Base-by-base conservation (phyloP, 2,797 vertebrate species). In the Tympanoctomys barrerae region DNA sequence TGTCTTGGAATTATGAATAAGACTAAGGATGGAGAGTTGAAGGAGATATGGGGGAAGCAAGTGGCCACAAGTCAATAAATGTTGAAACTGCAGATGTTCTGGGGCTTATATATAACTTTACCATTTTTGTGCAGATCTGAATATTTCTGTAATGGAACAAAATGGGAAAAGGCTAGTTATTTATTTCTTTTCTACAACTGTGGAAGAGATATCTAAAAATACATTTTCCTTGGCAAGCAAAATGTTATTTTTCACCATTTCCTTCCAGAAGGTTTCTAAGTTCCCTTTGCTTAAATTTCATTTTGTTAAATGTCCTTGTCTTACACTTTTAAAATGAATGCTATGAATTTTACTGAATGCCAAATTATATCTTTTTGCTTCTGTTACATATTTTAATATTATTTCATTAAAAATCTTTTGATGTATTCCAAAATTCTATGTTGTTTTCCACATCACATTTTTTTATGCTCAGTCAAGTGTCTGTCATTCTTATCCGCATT, bases 191-290 rank as follows among this genome's bases (percentile, higher is more conserved):
- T 77, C 61, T 68, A 83, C 11, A 92, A 77, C 39, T 71, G 39
- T 89, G 36, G 7, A 81, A 94, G 24, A 77, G 36, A 95, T 22
- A 96, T 59, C 64, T 84, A 90, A 92, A 71, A 92, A 92, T 89
- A 93, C 3, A 68, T 71, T 89, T 87, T 93, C n/a, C 33, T 91
- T 96, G 94, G 28, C 54, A 89, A 95, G 80, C 59, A 81, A 97
- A 75, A 9, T 89, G 5, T 88, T 92, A 87, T 93, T 96, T 97
- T 90, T 92, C 54, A 92, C 46, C 68, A 68, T 87, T 95, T 97
- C 66, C 24, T 94, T 39, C 28, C 54, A 39, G 75, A 87, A 92
- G 61, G 39, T 42, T n/a, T 79, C 22, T 93, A 61, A 33, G 88
- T 94, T 90, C 12, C 22, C 89, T 93, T 88, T 87, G 39, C 84